A percentile compares a stretch with the other conserved stretches of the same genome.
Evolutionary conservation across 2,113 vertebrate genomes (phyloP).

Genomic region (Eudyptes chrysolophus): DNA sequence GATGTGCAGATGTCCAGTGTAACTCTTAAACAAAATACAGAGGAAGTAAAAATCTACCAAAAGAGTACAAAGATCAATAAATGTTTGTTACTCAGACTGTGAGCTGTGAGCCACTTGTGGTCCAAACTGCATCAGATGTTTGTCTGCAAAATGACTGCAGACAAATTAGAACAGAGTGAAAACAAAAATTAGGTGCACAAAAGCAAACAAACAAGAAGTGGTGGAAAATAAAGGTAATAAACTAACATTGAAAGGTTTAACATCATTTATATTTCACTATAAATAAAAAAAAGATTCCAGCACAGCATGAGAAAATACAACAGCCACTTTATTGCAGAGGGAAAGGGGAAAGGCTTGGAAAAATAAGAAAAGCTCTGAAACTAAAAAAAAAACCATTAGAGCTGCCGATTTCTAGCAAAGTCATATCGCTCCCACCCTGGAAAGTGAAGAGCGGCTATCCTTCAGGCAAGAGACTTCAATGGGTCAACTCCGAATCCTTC

Average conservation of each 20-base stretch:
- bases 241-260: background rate
- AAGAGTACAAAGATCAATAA: background rate
- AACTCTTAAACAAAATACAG: background rate
- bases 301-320: constrained; percentile 17
- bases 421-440: fast-evolving
- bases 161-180: constrained; percentile 3
- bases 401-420: background rate
- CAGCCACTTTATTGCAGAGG: background rate
- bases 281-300: constrained; percentile 31
- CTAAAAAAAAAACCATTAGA: background rate
- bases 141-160: background rate
- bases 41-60: background rate
- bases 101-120: background rate
- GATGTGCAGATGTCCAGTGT: background rate
- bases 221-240: constrained; percentile 26
- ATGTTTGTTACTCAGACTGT: background rate
- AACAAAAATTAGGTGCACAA: background rate
- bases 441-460: background rate
- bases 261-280: background rate
- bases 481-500: background rate
- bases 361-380: background rate
- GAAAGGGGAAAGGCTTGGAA: background rate
- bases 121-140: background rate
- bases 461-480: background rate
- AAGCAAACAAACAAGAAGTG: constrained; percentile 17